These are phyloP conservation scores for Agelaius phoeniceus DNA, from an alignment of 2,113 vertebrate species.

Conservation along the genomic window DNA sequence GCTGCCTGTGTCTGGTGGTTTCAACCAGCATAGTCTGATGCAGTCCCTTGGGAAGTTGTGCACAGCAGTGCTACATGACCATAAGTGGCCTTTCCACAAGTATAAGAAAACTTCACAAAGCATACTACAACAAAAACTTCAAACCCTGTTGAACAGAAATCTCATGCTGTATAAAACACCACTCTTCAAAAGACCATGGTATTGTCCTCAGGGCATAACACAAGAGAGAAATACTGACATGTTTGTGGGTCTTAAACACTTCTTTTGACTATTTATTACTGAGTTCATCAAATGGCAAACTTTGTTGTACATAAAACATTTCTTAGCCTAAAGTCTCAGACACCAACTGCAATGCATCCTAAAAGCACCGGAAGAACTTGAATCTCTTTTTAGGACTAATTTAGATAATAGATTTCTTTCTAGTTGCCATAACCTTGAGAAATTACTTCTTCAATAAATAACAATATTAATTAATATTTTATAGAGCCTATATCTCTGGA, in stretches of 20 bases:
- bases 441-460: constrained; percentile 3
- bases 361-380: not conserved
- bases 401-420: not conserved
- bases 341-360: not conserved
- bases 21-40: not conserved
- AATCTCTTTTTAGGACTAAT: not conserved
- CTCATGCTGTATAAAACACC: not conserved
- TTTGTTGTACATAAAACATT: not conserved
- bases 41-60: not conserved
- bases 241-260: accelerated
- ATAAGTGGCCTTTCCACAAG: not conserved
- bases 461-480: not conserved
- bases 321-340: not conserved
- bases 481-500: not conserved
- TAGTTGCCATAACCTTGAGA: not conserved
- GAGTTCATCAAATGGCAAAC: not conserved
- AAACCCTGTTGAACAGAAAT: not conserved
- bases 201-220: not conserved
- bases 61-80: not conserved
- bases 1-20: not conserved
- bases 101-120: not conserved
- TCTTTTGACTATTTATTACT: not conserved
- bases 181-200: not conserved
- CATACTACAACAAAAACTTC: accelerated
- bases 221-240: not conserved